Evolutionary conservation across 1,140 invertebrate species (phyloP).

Genomic region (Drosophila varians): DNA sequence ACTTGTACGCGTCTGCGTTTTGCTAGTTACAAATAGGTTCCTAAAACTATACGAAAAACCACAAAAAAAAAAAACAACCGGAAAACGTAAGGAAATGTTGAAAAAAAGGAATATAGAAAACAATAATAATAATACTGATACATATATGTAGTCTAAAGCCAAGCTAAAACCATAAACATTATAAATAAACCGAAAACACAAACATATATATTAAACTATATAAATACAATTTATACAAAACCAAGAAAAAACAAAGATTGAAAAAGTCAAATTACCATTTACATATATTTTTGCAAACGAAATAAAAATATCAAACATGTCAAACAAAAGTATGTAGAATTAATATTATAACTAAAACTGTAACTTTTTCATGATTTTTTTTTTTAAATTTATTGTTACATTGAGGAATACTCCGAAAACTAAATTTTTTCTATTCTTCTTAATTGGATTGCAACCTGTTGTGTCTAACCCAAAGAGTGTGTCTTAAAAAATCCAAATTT

Average conservation of each 20-base stretch:
- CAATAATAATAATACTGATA: slow-evolving; percentile 60
- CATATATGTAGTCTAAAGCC: slow-evolving; percentile 65
- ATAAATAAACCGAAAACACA: slow-evolving; percentile 20
- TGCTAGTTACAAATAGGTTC: slow-evolving; percentile 80
- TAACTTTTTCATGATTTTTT: slow-evolving; percentile 34
- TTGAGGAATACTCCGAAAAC: slow-evolving; percentile 61
- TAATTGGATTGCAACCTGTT: slow-evolving; percentile 2
- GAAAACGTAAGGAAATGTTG: slow-evolving; percentile 43
- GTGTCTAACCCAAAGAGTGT: slow-evolving; percentile 23
- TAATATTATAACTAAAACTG: slow-evolving; percentile 56
- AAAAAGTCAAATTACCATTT: slow-evolving; percentile 47
- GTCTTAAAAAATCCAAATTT: slow-evolving; percentile 15
- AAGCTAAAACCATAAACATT: slow-evolving; percentile 71
- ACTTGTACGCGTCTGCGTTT: slow-evolving; percentile 62
- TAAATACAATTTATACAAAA: slow-evolving; percentile 73
- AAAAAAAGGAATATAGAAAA: slow-evolving; percentile 58
- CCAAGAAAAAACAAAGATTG: slow-evolving; percentile 19
- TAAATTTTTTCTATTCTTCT: slow-evolving; percentile 3
- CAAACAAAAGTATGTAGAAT: slow-evolving; percentile 43
- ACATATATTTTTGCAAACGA: slow-evolving; percentile 74
- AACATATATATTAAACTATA: slow-evolving; percentile 46
- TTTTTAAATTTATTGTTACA: slow-evolving; percentile 48
- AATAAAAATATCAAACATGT: slow-evolving; percentile 72
- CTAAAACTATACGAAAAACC: slow-evolving; percentile 46
- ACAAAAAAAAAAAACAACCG: slow-evolving; percentile 11